These are phyloP conservation scores for Caenorhabditis sp. DNA, from an alignment of 2,888 invertebrate genomes.

Conservation along the genomic window DNA sequence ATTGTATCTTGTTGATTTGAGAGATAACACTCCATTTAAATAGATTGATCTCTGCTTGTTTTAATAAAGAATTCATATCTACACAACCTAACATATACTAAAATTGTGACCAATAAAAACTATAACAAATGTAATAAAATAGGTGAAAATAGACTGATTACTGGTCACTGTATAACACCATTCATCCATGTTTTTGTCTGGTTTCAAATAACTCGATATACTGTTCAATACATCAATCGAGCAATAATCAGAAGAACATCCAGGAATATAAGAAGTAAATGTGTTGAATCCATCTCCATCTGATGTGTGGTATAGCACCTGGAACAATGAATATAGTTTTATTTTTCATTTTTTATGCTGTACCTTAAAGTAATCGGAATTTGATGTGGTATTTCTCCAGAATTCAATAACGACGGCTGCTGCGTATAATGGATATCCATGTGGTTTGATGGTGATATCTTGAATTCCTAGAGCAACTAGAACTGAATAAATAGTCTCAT, in stretches of 20 bases:
- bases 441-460: conserved; percentile 29
- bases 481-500: conserved; percentile 54
- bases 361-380: conserved; percentile 41
- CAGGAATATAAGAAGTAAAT: conserved; percentile 37
- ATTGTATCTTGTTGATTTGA: too few species aligned
- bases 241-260: conserved; percentile 45
- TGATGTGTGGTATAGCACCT: conserved; percentile 49
- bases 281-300: conserved; percentile 32
- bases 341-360: neutral
- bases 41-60: too few species aligned
- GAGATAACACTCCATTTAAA: too few species aligned
- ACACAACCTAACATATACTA: too few species aligned
- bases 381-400: conserved; percentile 39
- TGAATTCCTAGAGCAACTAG: conserved; percentile 46
- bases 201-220: conserved; percentile 25
- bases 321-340: conserved; percentile 14
- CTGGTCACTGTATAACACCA: neutral
- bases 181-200: conserved; percentile 9
- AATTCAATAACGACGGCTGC: conserved; percentile 50
- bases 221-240: conserved; percentile 24
- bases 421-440: conserved; percentile 55
- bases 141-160: neutral
- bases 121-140: neutral
- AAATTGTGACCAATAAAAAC: neutral
- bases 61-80: too few species aligned